A percentile compares a stretch with the other conserved stretches of the same genome.
Conservation (phyloP, 2,797 vertebrate genomes). For the Acanthurus leucopareius region DNA sequence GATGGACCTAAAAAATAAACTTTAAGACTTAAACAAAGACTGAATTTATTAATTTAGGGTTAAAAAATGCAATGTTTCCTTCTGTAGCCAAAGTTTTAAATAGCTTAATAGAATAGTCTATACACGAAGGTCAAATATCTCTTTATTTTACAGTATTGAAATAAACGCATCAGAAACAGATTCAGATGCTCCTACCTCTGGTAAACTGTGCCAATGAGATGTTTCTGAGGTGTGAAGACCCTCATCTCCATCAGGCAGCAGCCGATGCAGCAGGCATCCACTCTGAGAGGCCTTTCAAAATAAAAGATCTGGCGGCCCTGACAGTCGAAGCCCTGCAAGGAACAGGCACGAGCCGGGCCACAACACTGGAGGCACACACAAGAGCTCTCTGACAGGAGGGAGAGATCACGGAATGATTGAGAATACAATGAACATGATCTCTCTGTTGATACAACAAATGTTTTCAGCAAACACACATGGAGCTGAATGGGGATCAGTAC, state of each 20-base stretch:
- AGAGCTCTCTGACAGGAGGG: constrained; percentile 81
- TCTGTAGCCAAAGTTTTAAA: too few relatives aligned
- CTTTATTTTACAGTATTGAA: too few relatives aligned
- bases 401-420: not conserved
- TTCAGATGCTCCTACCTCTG: constrained; percentile 69
- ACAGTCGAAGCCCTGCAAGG: constrained; percentile 76
- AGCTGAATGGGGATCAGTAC: constrained; percentile 61
- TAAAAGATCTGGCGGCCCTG: constrained; percentile 78
- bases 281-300: constrained; percentile 82
- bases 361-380: constrained; percentile 86
- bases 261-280: constrained; percentile 83
- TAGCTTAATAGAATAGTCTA: too few relatives aligned
- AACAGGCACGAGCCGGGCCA: constrained; percentile 84
- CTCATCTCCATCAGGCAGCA: constrained; percentile 88
- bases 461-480: constrained; percentile 4
- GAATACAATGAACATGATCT: not conserved
- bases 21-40: too few relatives aligned
- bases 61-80: too few relatives aligned
- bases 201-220: constrained; percentile 78
- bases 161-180: not conserved
- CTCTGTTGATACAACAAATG: not conserved
- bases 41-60: too few relatives aligned
- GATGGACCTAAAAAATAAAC: too few relatives aligned
- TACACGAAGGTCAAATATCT: too few relatives aligned
- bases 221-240: constrained; percentile 75